These are phyloP conservation scores for Ciconia stormi DNA, from an alignment of 2,113 vertebrate genomes.

Conservation along the genomic window DNA sequence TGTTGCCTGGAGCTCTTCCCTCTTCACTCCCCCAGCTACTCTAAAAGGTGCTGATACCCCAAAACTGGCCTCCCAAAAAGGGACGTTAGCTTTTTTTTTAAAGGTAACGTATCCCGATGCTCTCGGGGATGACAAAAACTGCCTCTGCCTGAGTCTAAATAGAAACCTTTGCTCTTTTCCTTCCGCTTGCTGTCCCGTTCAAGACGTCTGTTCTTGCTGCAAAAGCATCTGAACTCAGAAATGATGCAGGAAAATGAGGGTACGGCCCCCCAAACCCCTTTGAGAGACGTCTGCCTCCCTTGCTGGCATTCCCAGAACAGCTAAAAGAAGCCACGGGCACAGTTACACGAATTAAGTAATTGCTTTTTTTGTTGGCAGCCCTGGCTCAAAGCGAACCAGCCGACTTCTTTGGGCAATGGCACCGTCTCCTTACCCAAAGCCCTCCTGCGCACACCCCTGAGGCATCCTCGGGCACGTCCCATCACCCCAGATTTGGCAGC, in stretches of 20 bases:
- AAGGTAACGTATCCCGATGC: fast-evolving
- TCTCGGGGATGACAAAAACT: not conserved
- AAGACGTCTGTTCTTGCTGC: not conserved
- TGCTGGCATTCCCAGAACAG: not conserved
- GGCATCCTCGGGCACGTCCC: too few species aligned
- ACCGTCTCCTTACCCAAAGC: not conserved
- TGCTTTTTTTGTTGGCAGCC: not conserved
- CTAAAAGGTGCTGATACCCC: not conserved
- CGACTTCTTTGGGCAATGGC: not conserved
- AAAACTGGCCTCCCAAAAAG: not conserved
- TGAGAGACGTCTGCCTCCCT: not conserved
- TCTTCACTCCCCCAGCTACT: not conserved
- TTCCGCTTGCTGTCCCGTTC: not conserved
- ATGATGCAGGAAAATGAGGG: not conserved
- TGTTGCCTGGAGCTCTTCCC: not conserved
- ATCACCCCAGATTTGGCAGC: not conserved
- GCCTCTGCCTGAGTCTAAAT: not conserved
- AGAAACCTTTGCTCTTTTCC: not conserved
- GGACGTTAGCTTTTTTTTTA: not conserved
- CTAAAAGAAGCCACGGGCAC: not conserved
- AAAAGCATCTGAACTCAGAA: fast-evolving
- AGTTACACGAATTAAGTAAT: not conserved
- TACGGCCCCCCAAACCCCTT: not conserved
- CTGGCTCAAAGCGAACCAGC: not conserved
- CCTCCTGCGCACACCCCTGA: fast-evolving